Conservation (phyloP, 2,113 vertebrate genomes). For the Poeciliopsis retropinna region DNA sequence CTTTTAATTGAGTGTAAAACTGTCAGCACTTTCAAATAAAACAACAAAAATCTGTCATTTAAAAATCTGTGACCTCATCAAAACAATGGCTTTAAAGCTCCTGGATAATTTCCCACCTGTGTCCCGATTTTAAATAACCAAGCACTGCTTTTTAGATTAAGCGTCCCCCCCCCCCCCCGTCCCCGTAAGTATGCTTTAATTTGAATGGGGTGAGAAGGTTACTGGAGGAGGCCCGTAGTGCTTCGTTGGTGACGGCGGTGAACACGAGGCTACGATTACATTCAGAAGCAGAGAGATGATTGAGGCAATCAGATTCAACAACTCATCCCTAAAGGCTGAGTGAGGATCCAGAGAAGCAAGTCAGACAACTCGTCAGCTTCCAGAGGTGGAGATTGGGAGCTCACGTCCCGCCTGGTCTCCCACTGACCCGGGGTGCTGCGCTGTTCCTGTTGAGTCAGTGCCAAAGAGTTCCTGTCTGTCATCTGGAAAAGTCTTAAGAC, state of each 20-base stretch:
- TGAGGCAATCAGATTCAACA: conserved; percentile 28
- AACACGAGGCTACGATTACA: conserved; percentile 41
- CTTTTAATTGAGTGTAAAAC: conserved; percentile 1
- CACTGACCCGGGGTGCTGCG: conserved; percentile 17
- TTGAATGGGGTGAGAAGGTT: conserved; percentile 29
- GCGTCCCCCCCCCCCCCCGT: background rate
- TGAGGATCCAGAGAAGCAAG: conserved; percentile 19
- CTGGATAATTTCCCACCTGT: conserved; percentile 40
- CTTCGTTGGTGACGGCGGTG: conserved; percentile 32
- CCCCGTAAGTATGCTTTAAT: conserved; percentile 31
- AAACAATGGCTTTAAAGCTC: conserved; percentile 32
- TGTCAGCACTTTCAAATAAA: conserved; percentile 19
- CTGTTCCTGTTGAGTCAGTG: conserved; percentile 31
- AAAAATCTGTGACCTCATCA: conserved; percentile 43
- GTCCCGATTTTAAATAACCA: conserved; percentile 35
- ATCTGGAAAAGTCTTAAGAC: conserved; percentile 26
- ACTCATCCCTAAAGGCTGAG: background rate
- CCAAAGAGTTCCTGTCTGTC: conserved; percentile 18
- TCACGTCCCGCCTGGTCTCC: conserved; percentile 51
- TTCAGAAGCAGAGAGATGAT: conserved; percentile 28
- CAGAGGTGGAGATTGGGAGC: conserved; percentile 26
- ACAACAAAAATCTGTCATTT: conserved; percentile 2
- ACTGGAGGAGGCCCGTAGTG: conserved; percentile 29
- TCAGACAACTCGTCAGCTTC: conserved; percentile 21
- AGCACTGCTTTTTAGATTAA: conserved; percentile 36